These are phyloP conservation scores for Melipona beecheii DNA, from an alignment of 2,888 invertebrate genomes.

Conservation along the genomic window DNA sequence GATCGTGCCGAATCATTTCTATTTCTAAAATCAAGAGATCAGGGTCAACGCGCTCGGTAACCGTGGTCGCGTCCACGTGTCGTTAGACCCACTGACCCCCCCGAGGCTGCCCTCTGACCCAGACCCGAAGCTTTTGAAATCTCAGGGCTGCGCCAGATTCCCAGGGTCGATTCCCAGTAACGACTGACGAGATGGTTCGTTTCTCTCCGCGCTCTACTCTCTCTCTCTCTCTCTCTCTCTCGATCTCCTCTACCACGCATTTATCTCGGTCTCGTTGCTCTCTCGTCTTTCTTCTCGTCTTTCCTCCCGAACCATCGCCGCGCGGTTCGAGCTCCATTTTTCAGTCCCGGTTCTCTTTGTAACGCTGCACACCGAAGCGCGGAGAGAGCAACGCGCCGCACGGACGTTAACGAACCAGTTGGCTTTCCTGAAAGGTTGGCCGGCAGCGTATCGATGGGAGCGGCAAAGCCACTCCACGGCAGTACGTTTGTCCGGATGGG, in stretches of 20 bases:
- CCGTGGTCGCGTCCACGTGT: slow-evolving; percentile 56
- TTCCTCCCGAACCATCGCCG: not conserved
- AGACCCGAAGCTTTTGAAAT: slow-evolving; percentile 22
- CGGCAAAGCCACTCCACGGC: slow-evolving; percentile 21
- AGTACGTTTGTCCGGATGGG: slow-evolving; percentile 47
- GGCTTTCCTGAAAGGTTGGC: slow-evolving; percentile 30
- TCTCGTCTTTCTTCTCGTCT: slow-evolving; percentile 4
- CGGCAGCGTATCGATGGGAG: slow-evolving; percentile 35
- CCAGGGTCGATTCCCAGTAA: not conserved
- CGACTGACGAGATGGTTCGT: slow-evolving; percentile 15
- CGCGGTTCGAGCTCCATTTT: slow-evolving; percentile 53
- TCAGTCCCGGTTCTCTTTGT: slow-evolving; percentile 37
- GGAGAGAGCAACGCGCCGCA: slow-evolving; percentile 13
- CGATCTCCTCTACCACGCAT: slow-evolving; percentile 20
- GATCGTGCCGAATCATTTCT: slow-evolving; percentile 70
- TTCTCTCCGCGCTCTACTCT: not conserved
- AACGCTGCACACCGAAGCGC: slow-evolving; percentile 29
- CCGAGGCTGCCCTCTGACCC: slow-evolving; percentile 39
- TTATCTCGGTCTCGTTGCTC: slow-evolving; percentile 40
- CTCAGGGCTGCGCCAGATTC: slow-evolving; percentile 12
- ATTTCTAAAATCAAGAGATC: slow-evolving; percentile 67
- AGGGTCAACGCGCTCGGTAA: slow-evolving; percentile 59
- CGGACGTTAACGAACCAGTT: slow-evolving; percentile 57
- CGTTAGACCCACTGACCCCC: slow-evolving; percentile 16
- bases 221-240: slow-evolving; percentile 2